phyloP scores from a whole-genome alignment of 2,113 vertebrate species.

The Albula glossodonta region DNA sequence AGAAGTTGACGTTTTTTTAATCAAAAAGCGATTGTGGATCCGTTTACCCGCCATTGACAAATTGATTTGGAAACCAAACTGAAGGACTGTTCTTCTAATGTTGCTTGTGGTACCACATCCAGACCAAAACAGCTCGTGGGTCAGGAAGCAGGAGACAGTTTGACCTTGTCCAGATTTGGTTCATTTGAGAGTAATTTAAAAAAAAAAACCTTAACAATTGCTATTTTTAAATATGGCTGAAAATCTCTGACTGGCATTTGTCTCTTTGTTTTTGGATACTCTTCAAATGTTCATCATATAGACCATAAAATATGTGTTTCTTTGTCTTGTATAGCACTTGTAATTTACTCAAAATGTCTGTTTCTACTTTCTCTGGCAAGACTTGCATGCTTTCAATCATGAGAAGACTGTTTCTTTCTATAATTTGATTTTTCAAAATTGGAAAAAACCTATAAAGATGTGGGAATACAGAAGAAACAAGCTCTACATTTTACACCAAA shows the following conservation, averaged over 20 bases:
- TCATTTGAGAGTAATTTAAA: not conserved
- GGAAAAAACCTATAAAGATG: no score
- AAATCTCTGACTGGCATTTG: not conserved
- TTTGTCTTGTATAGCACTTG: not conserved
- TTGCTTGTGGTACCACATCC: constrained; percentile 32
- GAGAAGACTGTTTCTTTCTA: no score
- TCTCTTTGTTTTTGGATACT: not conserved
- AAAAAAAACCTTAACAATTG: not conserved
- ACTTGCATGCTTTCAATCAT: not conserved
- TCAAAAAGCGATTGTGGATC: constrained; percentile 58
- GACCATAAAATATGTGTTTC: no score
- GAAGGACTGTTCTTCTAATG: constrained; percentile 48
- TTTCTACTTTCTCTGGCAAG: not conserved
- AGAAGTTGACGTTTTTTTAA: constrained; percentile 53
- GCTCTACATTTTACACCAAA: no score
- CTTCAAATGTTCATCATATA: no score
- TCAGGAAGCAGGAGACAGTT: constrained; percentile 52
- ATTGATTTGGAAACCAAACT: constrained; percentile 69
- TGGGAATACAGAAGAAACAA: no score
- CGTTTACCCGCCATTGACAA: constrained; percentile 59
- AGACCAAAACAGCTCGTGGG: constrained; percentile 42
- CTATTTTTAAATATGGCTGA: not conserved
- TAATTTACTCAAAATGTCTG: no score
- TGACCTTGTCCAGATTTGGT: constrained; percentile 37
- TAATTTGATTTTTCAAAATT: no score